phyloP scores from a whole-genome alignment of 2,113 vertebrate genomes.

The Ageneiosus marmoratus region DNA sequence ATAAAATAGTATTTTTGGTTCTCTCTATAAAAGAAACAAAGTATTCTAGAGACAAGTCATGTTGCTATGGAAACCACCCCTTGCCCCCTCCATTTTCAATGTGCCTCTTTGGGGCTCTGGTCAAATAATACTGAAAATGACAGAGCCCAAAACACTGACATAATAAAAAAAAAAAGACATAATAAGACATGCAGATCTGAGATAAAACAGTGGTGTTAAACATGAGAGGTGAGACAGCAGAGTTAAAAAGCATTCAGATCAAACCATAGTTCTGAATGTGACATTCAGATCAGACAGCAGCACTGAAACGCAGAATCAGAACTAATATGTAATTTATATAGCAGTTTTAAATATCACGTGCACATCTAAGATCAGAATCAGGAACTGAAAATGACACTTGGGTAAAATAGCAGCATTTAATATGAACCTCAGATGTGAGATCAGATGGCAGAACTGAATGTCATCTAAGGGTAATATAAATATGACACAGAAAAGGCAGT shows the following conservation, averaged over 20 bases:
- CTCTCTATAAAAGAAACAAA: not conserved
- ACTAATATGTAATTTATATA: not conserved
- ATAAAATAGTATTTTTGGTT: slow-evolving; percentile 9
- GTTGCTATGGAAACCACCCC: slow-evolving; percentile 44
- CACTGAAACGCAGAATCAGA: not conserved
- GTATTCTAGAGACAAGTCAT: not conserved
- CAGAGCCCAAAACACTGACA: not conserved
- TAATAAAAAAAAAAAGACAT: not conserved
- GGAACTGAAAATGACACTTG: not conserved
- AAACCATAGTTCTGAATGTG: not conserved
- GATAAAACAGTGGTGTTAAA: not conserved
- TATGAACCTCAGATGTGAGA: not conserved
- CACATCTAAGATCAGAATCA: not conserved
- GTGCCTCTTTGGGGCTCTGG: not conserved
- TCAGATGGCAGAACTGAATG: not conserved
- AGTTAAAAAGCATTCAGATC: not conserved
- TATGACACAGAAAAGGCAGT: not conserved
- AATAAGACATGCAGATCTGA: not conserved
- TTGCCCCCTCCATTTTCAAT: slow-evolving; percentile 8
- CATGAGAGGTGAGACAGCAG: not conserved
- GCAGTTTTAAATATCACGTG: not conserved
- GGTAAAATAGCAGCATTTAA: not conserved
- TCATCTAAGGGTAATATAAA: not conserved
- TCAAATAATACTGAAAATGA: not conserved
- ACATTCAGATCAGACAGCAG: not conserved